A percentile compares a stretch with the other conserved stretches of the same genome.
phyloP scores from a whole-genome alignment of 2,888 invertebrate species.

The Pollenia angustigena region DNA sequence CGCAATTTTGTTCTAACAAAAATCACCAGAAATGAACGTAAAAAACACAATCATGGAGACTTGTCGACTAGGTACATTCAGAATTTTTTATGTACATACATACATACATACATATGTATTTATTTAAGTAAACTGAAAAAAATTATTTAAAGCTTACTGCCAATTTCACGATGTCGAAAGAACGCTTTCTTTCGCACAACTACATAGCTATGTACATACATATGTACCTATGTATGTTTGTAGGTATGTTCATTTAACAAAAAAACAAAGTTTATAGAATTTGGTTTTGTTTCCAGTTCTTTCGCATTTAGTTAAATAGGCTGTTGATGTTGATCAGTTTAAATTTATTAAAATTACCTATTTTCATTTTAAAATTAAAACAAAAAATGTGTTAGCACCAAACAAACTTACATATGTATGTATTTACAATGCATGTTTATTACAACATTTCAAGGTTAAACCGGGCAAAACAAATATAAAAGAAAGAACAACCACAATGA shows the following conservation, averaged over 20 bases:
- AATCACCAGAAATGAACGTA: neutral
- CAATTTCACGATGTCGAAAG: too few relatives aligned
- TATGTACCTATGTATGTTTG: neutral
- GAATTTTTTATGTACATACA: too few relatives aligned
- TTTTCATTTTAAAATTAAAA: too few relatives aligned
- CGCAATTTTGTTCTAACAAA: conserved; percentile 45
- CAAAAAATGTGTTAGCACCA: neutral
- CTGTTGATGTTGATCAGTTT: too few relatives aligned
- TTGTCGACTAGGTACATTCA: too few relatives aligned
- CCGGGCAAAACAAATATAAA: conserved; percentile 77
- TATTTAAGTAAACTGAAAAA: too few relatives aligned
- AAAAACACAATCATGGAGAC: neutral
- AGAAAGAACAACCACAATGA: conserved; percentile 11
- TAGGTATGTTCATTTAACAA: neutral
- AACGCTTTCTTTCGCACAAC: too few relatives aligned
- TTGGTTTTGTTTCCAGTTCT: too few relatives aligned
- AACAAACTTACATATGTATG: neutral
- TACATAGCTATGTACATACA: neutral
- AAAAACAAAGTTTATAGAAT: neutral
- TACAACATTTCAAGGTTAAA: conserved; percentile 81
- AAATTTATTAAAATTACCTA: too few relatives aligned
- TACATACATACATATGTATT: too few relatives aligned
- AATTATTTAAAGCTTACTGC: too few relatives aligned
- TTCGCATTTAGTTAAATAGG: too few relatives aligned
- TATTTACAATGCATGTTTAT: conserved; percentile 32